A percentile compares a stretch with the other conserved stretches of the same genome.
These are phyloP conservation scores for Agrochola lychnidis DNA, from an alignment of 2,888 invertebrate species.

Conservation along the genomic window DNA sequence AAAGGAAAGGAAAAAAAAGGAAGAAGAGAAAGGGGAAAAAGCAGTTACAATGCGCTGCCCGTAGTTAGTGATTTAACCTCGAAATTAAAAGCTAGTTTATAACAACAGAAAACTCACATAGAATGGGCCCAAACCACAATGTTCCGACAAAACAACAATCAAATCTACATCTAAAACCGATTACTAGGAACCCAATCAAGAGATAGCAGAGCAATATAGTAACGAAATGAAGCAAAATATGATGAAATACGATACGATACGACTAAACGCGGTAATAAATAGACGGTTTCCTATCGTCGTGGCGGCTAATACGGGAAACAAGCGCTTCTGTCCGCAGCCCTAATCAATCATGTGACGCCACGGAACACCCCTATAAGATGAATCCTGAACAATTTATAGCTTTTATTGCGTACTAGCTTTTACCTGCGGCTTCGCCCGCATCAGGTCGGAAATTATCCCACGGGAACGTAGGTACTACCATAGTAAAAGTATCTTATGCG, in stretches of 20 bases:
- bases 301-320: slow-evolving; percentile 63
- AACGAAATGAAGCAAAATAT: slow-evolving; percentile 49
- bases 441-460: not conserved
- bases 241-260: slow-evolving; percentile 45
- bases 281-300: slow-evolving; percentile 50
- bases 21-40: no score
- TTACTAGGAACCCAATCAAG: slow-evolving; percentile 41
- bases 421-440: not conserved
- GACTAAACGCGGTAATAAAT: slow-evolving; percentile 57
- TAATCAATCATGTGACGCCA: slow-evolving; percentile 69
- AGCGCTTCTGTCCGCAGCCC: slow-evolving; percentile 53
- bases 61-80: not conserved
- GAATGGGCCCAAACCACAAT: not conserved
- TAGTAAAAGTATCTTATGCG: not conserved
- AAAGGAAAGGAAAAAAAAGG: no score
- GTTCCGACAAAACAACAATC: slow-evolving; percentile 42
- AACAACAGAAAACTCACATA: not conserved
- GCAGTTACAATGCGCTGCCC: not conserved
- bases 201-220: slow-evolving; percentile 33
- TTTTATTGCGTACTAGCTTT: slow-evolving; percentile 1
- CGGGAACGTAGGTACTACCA: not conserved
- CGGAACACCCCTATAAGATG: slow-evolving; percentile 36
- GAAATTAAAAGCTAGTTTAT: not conserved
- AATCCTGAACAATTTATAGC: slow-evolving; percentile 34
- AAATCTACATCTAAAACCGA: slow-evolving; percentile 57